A percentile compares a stretch with the other conserved stretches of the same genome.
Conservation (phyloP, 35 echinoderm and acorn worm species). For the Hemicentrotus pulcherrimus region DNA sequence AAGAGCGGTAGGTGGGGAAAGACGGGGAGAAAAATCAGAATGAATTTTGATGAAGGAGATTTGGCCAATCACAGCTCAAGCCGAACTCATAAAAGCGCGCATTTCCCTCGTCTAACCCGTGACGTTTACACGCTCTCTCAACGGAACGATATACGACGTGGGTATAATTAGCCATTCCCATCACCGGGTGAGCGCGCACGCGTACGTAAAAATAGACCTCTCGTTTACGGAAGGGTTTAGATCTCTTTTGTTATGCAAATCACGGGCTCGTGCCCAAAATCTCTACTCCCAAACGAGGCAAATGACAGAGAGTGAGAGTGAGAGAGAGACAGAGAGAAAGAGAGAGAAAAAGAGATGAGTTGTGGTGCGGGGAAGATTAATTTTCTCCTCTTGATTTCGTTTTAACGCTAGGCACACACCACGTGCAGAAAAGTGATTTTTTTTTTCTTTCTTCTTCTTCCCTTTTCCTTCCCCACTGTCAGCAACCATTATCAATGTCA, state of each 20-base stretch:
- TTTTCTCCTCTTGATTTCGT: not conserved
- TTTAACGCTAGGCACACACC: not conserved
- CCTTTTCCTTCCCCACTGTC: not conserved
- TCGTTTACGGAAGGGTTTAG: slow-evolving; percentile 24
- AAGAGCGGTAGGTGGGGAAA: not conserved
- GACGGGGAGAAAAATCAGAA: not conserved
- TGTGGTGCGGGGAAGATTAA: not conserved
- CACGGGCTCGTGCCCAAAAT: not conserved
- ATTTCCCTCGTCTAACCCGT: not conserved
- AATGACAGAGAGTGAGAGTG: not conserved
- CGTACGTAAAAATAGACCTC: not conserved
- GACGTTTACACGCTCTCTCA: not conserved
- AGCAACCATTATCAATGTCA: not conserved
- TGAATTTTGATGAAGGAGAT: slow-evolving; percentile 48
- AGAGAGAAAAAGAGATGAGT: not conserved
- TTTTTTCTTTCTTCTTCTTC: not conserved
- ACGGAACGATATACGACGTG: not conserved
- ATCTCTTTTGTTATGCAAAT: slow-evolving; percentile 49
- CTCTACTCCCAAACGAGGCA: not conserved
- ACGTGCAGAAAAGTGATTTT: slow-evolving; percentile 8
- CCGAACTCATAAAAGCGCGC: slow-evolving; percentile 8
- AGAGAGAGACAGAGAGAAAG: not conserved
- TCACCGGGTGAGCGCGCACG: slow-evolving; percentile 21
- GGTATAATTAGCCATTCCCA: slow-evolving; percentile 24
- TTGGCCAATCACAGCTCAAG: slow-evolving; percentile 20